These are phyloP conservation scores for Etia nguti DNA, from an alignment of 2,113 vertebrate species.

Conservation along the genomic window DNA sequence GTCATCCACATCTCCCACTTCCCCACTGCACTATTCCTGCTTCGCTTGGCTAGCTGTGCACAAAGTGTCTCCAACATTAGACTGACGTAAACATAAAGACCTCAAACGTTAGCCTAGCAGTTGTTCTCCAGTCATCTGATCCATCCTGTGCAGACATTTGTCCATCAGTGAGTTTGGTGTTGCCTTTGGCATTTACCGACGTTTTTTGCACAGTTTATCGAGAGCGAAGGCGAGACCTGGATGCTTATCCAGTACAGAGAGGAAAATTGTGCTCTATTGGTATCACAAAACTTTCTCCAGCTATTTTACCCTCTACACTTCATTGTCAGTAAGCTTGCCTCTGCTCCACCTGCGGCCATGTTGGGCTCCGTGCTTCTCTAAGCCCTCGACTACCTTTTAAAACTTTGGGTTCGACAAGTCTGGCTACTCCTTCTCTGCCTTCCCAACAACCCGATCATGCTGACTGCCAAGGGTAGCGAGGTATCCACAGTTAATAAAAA, in stretches of 20 bases:
- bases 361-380: not conserved
- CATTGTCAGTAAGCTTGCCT: not conserved
- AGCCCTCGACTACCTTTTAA: not conserved
- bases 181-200: not conserved
- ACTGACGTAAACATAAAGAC: rapidly evolving
- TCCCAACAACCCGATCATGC: not conserved
- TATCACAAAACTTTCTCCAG: not conserved
- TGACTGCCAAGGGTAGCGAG: too few species aligned
- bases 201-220: rapidly evolving
- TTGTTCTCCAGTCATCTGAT: not conserved
- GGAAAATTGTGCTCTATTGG: not conserved
- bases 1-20: not conserved
- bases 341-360: not conserved
- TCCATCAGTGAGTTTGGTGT: not conserved
- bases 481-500: too few species aligned
- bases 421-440: not conserved
- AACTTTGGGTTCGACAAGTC: not conserved
- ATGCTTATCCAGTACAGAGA: rapidly evolving
- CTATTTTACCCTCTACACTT: not conserved
- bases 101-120: not conserved
- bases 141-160: not conserved
- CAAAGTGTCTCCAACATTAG: not conserved
- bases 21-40: not conserved
- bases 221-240: not conserved
- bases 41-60: not conserved